Evolutionary conservation across 1,140 invertebrate genomes (phyloP).

Genomic region (Frieseomelitta varia): DNA sequence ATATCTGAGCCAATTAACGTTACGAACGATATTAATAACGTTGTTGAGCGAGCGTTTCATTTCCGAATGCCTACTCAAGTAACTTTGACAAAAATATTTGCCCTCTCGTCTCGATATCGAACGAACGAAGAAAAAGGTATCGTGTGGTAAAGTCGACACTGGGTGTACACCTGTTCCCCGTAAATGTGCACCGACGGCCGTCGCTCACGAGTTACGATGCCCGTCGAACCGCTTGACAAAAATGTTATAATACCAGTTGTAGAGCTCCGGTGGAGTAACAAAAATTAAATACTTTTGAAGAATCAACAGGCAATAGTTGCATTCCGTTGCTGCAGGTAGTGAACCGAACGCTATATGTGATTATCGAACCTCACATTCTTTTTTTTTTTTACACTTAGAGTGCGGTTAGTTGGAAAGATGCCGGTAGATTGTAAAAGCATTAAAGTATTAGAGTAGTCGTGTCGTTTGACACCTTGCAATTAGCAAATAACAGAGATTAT

Average conservation of each 20-base stretch:
- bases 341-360: no score
- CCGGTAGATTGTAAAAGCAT: no score
- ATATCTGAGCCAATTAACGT: neutral
- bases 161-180: conserved; percentile 63
- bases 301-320: neutral
- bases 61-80: neutral
- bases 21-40: neutral
- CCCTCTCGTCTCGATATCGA: neutral
- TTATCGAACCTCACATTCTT: no score
- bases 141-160: no score
- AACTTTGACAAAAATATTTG: neutral
- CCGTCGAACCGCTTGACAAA: neutral
- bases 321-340: neutral
- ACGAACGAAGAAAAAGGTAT: neutral
- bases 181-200: conserved; percentile 71
- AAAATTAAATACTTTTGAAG: neutral
- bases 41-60: neutral
- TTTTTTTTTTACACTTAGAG: neutral
- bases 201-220: conserved; percentile 62
- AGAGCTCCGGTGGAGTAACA: neutral
- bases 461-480: no score
- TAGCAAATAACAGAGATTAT: no score
- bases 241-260: neutral
- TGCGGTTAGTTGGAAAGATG: neutral
- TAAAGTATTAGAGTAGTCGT: no score